A percentile compares a stretch with the other conserved stretches of the same genome.
phyloP scores from a whole-genome alignment of 2,797 vertebrate genomes.

The Takifugu rubripes region DNA sequence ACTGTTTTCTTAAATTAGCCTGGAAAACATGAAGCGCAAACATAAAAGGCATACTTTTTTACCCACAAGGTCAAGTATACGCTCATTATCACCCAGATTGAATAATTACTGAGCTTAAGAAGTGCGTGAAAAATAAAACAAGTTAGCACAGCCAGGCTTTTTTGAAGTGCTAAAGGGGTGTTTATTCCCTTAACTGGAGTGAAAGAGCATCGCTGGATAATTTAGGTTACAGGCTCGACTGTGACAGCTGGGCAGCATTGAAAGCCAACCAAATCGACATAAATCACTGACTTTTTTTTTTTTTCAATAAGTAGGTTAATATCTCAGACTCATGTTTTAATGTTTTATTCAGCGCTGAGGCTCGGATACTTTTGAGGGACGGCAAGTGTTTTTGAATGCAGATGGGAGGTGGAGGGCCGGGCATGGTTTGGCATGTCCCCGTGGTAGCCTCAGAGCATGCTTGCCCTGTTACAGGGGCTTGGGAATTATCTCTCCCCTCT shows the following conservation, averaged over 20 bases:
- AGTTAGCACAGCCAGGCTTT: slow-evolving; percentile 55
- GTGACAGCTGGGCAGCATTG: slow-evolving; percentile 78
- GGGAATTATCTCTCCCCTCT: slow-evolving; percentile 53
- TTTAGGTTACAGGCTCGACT: slow-evolving; percentile 73
- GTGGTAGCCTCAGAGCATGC: slow-evolving; percentile 43
- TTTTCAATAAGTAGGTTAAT: slow-evolving; percentile 81
- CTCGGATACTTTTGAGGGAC: slow-evolving; percentile 67
- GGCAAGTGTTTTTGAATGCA: slow-evolving; percentile 64
- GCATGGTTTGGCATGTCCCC: slow-evolving; percentile 14
- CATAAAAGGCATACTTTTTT: slow-evolving; percentile 66
- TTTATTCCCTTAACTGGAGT: slow-evolving; percentile 74
- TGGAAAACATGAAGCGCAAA: slow-evolving; percentile 61
- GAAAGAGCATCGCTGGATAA: slow-evolving; percentile 73
- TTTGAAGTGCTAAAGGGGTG: slow-evolving; percentile 76
- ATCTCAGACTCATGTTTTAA: slow-evolving; percentile 77
- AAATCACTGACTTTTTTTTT: slow-evolving; percentile 65
- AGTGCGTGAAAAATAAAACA: slow-evolving; percentile 48
- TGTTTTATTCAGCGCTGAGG: slow-evolving; percentile 74
- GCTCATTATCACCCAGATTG: slow-evolving; percentile 69
- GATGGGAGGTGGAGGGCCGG: slow-evolving; percentile 56
- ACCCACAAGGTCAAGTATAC: slow-evolving; percentile 65
- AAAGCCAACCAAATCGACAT: slow-evolving; percentile 76
- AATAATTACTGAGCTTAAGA: slow-evolving; percentile 69
- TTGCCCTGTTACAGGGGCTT: slow-evolving; percentile 47
- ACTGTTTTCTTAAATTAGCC: slow-evolving; percentile 73